Conservation (phyloP, 2,888 invertebrate genomes). For the Philonicus albiceps region DNA sequence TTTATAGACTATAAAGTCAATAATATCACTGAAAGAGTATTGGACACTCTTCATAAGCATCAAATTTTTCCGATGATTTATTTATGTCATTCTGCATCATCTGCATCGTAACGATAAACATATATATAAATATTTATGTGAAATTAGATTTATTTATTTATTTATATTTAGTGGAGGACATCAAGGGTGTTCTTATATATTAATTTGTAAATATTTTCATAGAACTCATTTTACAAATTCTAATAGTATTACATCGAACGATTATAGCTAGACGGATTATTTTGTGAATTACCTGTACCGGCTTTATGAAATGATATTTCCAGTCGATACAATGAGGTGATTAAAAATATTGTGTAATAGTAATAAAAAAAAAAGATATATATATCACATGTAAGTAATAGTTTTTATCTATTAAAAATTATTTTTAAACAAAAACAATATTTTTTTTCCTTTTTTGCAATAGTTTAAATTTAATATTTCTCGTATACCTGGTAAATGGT, state of each 20-base stretch:
- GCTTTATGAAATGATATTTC: background rate
- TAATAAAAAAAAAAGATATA: background rate
- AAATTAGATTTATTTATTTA: conserved; percentile 18
- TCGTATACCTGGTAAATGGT: too few species aligned
- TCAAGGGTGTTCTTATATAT: background rate
- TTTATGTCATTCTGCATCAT: conserved; percentile 13
- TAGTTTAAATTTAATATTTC: background rate
- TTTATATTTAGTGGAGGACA: conserved; percentile 7
- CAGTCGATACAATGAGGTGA: background rate
- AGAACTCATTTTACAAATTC: background rate
- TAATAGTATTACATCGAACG: background rate
- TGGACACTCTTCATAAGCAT: background rate
- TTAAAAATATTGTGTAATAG: background rate
- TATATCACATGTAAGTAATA: background rate
- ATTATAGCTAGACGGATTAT: background rate
- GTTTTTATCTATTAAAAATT: background rate
- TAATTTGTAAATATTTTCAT: conserved; percentile 21
- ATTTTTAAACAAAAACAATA: background rate
- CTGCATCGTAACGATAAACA: background rate
- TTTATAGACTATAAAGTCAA: background rate
- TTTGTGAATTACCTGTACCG: background rate
- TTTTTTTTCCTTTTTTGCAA: background rate
- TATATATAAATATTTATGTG: conserved; percentile 13
- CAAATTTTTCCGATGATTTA: background rate
- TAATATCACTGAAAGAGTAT: background rate